Base-by-base conservation (phyloP, 2,888 invertebrate species). In the Caenorhabditis becei region DNA sequence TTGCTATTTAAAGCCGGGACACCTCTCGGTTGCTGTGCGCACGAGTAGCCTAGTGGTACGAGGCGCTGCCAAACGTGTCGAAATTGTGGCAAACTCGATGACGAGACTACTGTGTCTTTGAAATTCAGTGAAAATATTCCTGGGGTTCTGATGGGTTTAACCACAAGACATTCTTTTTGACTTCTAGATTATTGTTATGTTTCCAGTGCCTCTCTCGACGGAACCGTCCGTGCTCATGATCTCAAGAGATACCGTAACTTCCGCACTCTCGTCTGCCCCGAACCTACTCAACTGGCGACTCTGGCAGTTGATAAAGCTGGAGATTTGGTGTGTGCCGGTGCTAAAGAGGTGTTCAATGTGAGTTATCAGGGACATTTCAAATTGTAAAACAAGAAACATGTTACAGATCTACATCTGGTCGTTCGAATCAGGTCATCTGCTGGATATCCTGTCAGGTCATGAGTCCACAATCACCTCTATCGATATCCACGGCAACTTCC, bases 201-300 rank as follows among this genome's bases (percentile, higher is more conserved):
- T 41, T 41, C 16, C 16, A 41, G 97, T 0, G 94, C 96, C 0
- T 97, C 97, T 0, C 92, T 97, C n/a, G 99, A 99, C 93, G 99
- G 99, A 3, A 97, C 98, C 2, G 96, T 97, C 0, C 92, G 98
- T 88, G 97, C 97, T 0, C 98, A 95, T 92, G 99, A 99, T 93
- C 93, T 98, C 75, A 94, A 94, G 62, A 94, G 96, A 85, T 74
- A 54, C 26, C 37, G 98, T 49, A 99, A 99, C 92, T 99, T 99
- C 93, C 94, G 96, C 59, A 99, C 98, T 0, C 94, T 98, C 75
- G 96, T 97, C 0, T 95, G 97, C 0, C 96, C 97, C 0, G 94
- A 94, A 59, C 95, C 96, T 0, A 95, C 95, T 0, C 98, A 99
- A 92, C 96, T 99, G 92, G 94, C 95, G 14, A 96, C 96, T 91